A percentile compares a stretch with the other conserved stretches of the same genome.
Evolutionary conservation across 2,113 vertebrate genomes (phyloP).

Genomic region (Notarius lentiginosus): DNA sequence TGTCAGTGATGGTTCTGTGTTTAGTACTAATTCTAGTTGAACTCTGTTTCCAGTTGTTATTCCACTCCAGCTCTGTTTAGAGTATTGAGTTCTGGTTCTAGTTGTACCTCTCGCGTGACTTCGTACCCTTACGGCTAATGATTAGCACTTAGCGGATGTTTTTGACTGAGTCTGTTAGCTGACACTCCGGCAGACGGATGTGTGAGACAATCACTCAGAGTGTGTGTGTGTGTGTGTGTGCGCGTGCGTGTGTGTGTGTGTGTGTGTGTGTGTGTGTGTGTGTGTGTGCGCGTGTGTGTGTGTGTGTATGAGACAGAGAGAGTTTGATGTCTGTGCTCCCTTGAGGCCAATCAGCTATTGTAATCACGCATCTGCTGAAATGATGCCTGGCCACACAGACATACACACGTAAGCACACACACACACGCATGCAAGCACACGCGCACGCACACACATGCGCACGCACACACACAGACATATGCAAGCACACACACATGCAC

Average conservation of each 20-base stretch:
- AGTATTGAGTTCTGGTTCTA: not conserved
- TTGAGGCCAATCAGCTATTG: too few species aligned
- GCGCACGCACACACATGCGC: too few species aligned
- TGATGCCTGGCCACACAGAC: too few species aligned
- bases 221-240: too few species aligned
- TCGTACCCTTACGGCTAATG: not conserved
- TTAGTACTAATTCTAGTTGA: not conserved
- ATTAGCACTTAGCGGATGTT: not conserved
- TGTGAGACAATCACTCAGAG: not conserved
- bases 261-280: slow-evolving; percentile 5
- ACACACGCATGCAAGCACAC: too few species aligned
- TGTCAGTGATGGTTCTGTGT: not conserved
- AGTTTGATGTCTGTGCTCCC: too few species aligned
- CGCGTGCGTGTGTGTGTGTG: slow-evolving; percentile 7
- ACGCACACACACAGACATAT: fast-evolving
- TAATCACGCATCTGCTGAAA: too few species aligned
- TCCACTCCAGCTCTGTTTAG: not conserved
- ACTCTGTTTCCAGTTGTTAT: not conserved
- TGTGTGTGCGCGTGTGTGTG: not conserved
- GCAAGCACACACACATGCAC: too few species aligned
- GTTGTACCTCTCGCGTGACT: not conserved
- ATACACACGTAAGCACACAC: too few species aligned
- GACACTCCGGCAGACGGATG: not conserved
- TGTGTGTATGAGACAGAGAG: too few species aligned
- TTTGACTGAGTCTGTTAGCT: not conserved